Percentiles rank a stretch among this genome's conserved stretches.
Evolutionary conservation across 1,140 invertebrate genomes (phyloP).

Genomic region (Adelges cooleyi): DNA sequence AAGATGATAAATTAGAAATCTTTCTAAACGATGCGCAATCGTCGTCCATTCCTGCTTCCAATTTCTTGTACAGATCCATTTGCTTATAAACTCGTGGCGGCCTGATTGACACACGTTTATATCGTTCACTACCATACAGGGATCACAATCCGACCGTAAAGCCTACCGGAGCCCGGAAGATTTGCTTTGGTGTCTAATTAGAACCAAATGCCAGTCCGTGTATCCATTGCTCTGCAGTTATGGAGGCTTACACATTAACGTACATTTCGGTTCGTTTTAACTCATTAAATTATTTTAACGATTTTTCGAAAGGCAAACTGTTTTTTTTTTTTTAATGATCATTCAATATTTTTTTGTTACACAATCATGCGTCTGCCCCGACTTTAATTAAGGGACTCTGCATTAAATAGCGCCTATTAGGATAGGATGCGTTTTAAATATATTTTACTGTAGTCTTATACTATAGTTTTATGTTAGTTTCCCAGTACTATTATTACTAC

Average conservation of each 20-base stretch:
- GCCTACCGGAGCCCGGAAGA: neutral
- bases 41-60: too few species aligned
- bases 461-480: too few species aligned
- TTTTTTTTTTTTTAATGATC: constrained; percentile 14
- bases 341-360: constrained; percentile 7
- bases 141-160: constrained; percentile 17
- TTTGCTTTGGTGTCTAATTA: neutral
- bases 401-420: too few species aligned
- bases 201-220: constrained; percentile 15
- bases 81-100: neutral
- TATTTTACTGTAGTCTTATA: too few species aligned
- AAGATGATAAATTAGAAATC: too few species aligned
- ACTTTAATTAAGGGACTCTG: too few species aligned
- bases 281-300: constrained; percentile 25
- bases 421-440: too few species aligned
- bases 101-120: neutral
- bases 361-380: too few species aligned
- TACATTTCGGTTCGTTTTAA: constrained; percentile 12
- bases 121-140: neutral
- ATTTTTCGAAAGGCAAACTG: neutral
- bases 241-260: neutral
- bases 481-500: too few species aligned
- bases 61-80: too few species aligned
- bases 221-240: neutral
- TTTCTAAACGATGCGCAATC: too few species aligned